Base-by-base conservation (phyloP, 1,140 invertebrate genomes). In the Daktulosphaira vitifoliae region DNA sequence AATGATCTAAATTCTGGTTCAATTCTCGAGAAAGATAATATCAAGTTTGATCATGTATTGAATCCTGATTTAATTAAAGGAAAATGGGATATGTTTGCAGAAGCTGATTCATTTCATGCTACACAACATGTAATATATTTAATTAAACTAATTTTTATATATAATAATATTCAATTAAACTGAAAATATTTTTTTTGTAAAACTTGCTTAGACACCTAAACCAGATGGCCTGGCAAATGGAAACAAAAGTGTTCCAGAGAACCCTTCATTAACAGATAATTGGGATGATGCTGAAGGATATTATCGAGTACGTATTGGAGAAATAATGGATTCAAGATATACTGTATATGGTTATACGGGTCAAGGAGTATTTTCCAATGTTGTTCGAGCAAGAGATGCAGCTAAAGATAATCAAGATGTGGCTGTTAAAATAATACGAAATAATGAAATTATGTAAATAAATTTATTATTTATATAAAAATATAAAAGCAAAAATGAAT, bases 281-380 rank as follows among this genome's bases (percentile, higher is more conserved):
- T 99, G 97, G 96, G 97, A 99, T 75, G 96, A 99, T 79, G 90
- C 95, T 15, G 97, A 99, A 79, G 97, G 97, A 44, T 98, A 96
- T 77, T 96, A 93, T 74, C 84, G 96, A 65, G 95, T 99, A 15
- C 82, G 95, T 53, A 96, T 98, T 70, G 93, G 96, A 9, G 97
- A 99, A 81, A 84, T 85, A 1, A 75, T 99, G 59, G 94, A 99
- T 76, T 86, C 83, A 51, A 81, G 96, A 22, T 99, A 99, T 74
- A 78, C 82, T 71, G 70, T 99, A 2, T 98, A 92, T 78, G 96
- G 96, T 11, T 98, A 96, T 73, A 99, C 96, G 1, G 97, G 97
- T 0, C 94, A 98, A 76, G 97, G 97, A 18, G 96, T 99, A 2
- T 99, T 99, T 77, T 96, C 92, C 71, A 99, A 97, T 74, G 97